phyloP scores from a whole-genome alignment of 2,888 invertebrate species.

The Ctenicera cuprea region DNA sequence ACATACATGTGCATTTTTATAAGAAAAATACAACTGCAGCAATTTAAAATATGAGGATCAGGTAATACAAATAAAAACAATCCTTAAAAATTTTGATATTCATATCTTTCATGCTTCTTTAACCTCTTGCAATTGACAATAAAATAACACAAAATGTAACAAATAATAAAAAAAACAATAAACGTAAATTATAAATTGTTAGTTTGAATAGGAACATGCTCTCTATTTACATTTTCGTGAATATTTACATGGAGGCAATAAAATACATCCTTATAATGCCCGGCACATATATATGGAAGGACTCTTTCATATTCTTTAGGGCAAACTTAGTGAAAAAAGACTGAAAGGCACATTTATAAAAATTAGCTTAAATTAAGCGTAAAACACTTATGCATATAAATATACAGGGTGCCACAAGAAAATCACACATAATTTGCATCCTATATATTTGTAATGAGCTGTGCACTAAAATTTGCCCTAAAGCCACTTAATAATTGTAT shows the following conservation, averaged over 20 bases:
- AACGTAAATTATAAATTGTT: constrained; percentile 46
- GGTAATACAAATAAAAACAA: too few relatives aligned
- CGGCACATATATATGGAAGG: constrained; percentile 56
- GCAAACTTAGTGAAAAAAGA: constrained; percentile 52
- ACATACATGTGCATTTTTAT: too few relatives aligned
- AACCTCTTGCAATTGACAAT: background rate
- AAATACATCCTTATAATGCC: constrained; percentile 47
- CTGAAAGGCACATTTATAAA: constrained; percentile 61
- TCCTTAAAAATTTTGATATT: too few relatives aligned
- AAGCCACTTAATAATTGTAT: constrained; percentile 33
- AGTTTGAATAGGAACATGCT: constrained; percentile 61
- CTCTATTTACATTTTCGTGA: constrained; percentile 32
- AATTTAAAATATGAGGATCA: too few relatives aligned
- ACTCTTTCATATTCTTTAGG: constrained; percentile 54
- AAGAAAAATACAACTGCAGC: too few relatives aligned
- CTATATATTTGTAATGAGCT: constrained; percentile 35
- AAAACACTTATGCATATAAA: constrained; percentile 34
- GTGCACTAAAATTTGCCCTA: constrained; percentile 50
- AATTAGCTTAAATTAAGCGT: constrained; percentile 46
- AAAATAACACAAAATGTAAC: constrained; percentile 19
- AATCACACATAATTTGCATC: constrained; percentile 21
- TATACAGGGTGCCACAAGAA: constrained; percentile 35
- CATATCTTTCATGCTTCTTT: too few relatives aligned
- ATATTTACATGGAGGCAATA: constrained; percentile 50
- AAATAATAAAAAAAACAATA: constrained; percentile 11